These are phyloP conservation scores for Drosophila infuscata DNA, from an alignment of 2,888 invertebrate genomes.

Conservation along the genomic window DNA sequence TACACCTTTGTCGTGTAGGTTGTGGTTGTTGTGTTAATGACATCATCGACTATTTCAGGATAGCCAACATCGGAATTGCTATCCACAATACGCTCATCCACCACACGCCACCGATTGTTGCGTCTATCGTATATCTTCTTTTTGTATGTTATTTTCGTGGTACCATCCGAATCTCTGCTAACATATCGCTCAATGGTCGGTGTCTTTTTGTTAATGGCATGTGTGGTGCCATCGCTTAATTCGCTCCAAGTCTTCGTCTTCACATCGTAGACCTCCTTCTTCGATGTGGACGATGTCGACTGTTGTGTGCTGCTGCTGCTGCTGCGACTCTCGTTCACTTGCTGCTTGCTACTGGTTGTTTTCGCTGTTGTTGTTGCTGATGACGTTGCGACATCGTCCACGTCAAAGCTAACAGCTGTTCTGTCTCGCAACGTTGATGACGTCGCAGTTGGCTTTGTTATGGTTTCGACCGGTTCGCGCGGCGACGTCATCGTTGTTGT, in stretches of 20 bases:
- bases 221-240: conserved; percentile 65
- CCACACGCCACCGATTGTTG: conserved; percentile 85
- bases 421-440: conserved; percentile 50
- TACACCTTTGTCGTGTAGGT: conserved; percentile 85
- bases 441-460: conserved; percentile 59
- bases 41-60: conserved; percentile 85
- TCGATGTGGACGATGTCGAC: conserved; percentile 68
- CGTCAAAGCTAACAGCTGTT: conserved; percentile 47
- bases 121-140: conserved; percentile 85
- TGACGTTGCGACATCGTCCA: conserved; percentile 34
- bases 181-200: conserved; percentile 84
- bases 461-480: conserved; percentile 65
- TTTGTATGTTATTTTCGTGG: conserved; percentile 84
- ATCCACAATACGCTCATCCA: conserved; percentile 86
- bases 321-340: conserved; percentile 64
- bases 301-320: conserved; percentile 66
- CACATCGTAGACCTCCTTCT: conserved; percentile 84
- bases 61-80: conserved; percentile 83
- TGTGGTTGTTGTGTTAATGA: conserved; percentile 85
- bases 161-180: conserved; percentile 84
- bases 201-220: conserved; percentile 65
- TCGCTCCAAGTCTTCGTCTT: conserved; percentile 85
- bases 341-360: conserved; percentile 42
- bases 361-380: conserved; percentile 10
- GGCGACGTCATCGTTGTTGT: conserved; percentile 63